Evolutionary conservation across 2,888 invertebrate species (phyloP).

Genomic region (Arenicola marina): DNA sequence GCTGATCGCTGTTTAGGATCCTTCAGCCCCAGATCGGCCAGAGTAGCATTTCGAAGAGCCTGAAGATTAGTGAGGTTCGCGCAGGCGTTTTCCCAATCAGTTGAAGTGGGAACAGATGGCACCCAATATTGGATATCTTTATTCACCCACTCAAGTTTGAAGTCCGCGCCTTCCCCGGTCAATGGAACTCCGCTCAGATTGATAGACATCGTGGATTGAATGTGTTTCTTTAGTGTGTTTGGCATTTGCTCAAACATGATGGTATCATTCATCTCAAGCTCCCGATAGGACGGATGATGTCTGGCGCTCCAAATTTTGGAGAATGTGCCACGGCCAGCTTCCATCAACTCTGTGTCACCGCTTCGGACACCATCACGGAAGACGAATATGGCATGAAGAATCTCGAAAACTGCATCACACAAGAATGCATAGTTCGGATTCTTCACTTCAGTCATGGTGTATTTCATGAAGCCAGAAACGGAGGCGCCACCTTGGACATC

Average conservation of each 20-base stretch:
- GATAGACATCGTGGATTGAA: not conserved
- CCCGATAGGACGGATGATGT: not conserved
- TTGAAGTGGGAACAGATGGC: not conserved
- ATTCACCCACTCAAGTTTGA: not conserved
- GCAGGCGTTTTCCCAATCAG: not conserved
- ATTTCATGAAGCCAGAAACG: not conserved
- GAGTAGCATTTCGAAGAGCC: not conserved
- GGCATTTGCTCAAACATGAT: not conserved
- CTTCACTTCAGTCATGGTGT: not conserved
- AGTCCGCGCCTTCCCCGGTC: not conserved
- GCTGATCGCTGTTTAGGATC: not conserved
- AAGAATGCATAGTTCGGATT: constrained; percentile 1
- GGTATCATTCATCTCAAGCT: not conserved
- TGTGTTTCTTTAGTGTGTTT: not conserved
- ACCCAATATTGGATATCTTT: not conserved
- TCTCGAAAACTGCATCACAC: not conserved
- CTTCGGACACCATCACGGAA: not conserved
- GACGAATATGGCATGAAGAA: not conserved
- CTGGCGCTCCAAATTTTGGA: not conserved
- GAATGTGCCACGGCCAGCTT: not conserved
- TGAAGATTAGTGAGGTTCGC: not conserved
- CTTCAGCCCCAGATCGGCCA: not conserved
- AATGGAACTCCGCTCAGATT: not conserved
- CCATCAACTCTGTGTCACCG: not conserved
- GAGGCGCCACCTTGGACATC: not conserved